Evolutionary conservation across 2,797 vertebrate species (phyloP).

Genomic region (Acrossocheilus wenchowensis): DNA sequence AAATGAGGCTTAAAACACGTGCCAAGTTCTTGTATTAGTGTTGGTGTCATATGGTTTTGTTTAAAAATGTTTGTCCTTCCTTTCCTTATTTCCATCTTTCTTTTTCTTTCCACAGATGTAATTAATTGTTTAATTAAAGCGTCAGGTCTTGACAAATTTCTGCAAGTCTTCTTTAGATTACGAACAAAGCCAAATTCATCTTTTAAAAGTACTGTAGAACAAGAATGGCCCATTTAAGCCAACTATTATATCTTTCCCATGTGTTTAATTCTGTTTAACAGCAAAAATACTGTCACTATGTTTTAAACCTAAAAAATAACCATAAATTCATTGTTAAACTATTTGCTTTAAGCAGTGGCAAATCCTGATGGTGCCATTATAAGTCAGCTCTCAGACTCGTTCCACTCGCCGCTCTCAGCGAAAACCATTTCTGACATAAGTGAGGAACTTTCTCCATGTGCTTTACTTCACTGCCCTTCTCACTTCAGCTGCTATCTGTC

Average conservation of each 20-base stretch:
- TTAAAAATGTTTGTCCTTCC: too few species aligned
- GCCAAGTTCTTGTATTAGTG: background rate
- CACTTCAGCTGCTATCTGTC: constrained; percentile 1
- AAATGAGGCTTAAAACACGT: background rate
- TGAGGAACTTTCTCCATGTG: background rate
- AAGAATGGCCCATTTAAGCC: background rate
- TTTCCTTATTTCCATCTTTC: background rate
- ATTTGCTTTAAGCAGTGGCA: background rate
- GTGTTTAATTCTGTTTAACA: background rate
- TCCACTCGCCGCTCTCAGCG: background rate
- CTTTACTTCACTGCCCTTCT: background rate
- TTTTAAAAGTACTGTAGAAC: background rate
- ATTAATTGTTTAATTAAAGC: background rate
- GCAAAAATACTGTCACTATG: too few species aligned
- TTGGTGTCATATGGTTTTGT: background rate
- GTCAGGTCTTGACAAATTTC: background rate
- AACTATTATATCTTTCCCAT: background rate
- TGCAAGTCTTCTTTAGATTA: background rate
- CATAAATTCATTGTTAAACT: background rate
- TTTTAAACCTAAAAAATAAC: background rate
- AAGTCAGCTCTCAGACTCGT: background rate
- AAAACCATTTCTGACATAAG: background rate
- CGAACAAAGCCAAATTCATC: background rate
- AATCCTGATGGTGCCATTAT: background rate
- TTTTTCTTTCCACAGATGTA: background rate